Percentiles rank a stretch among this genome's conserved stretches.
These are phyloP conservation scores for Philopedon plagiatum DNA, from an alignment of 2,888 invertebrate genomes.

Conservation along the genomic window DNA sequence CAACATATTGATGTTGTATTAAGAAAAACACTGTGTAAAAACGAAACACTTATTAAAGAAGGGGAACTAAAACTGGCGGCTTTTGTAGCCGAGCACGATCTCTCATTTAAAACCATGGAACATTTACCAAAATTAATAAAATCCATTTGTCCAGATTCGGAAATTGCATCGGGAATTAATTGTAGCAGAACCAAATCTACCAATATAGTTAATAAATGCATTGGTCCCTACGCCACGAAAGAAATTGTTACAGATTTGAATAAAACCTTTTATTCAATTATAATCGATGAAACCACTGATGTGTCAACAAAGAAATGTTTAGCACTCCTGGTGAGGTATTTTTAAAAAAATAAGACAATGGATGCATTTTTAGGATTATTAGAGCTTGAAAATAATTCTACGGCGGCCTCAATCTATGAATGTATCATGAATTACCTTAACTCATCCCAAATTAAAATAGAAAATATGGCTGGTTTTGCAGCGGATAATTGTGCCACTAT, in stretches of 20 bases:
- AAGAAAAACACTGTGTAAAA: constrained; percentile 1
- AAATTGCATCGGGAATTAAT: constrained; percentile 52
- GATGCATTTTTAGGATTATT: constrained; percentile 37
- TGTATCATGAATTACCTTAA: constrained; percentile 30
- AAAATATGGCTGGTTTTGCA: constrained; percentile 48
- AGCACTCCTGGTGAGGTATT: constrained; percentile 40
- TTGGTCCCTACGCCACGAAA: not conserved
- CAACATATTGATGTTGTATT: not conserved
- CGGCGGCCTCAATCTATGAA: constrained; percentile 26
- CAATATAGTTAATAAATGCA: constrained; percentile 28
- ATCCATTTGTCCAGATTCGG: constrained; percentile 54
- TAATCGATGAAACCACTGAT: constrained; percentile 45
- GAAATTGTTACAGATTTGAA: constrained; percentile 30
- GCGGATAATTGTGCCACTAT: constrained; percentile 45
- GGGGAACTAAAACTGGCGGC: constrained; percentile 51
- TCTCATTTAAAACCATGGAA: constrained; percentile 54
- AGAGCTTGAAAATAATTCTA: constrained; percentile 27
- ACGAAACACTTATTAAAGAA: constrained; percentile 2
- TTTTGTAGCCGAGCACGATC: constrained; percentile 56
- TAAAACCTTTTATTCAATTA: constrained; percentile 41
- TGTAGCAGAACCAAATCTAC: constrained; percentile 53
- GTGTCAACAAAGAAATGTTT: constrained; percentile 49
- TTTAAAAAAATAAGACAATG: constrained; percentile 30
- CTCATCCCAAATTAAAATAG: constrained; percentile 26
- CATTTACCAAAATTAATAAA: constrained; percentile 54